Percentiles rank a stretch among this genome's conserved stretches.
phyloP scores from a whole-genome alignment of 1,140 invertebrate species.

The Tachypleus tridentatus region DNA sequence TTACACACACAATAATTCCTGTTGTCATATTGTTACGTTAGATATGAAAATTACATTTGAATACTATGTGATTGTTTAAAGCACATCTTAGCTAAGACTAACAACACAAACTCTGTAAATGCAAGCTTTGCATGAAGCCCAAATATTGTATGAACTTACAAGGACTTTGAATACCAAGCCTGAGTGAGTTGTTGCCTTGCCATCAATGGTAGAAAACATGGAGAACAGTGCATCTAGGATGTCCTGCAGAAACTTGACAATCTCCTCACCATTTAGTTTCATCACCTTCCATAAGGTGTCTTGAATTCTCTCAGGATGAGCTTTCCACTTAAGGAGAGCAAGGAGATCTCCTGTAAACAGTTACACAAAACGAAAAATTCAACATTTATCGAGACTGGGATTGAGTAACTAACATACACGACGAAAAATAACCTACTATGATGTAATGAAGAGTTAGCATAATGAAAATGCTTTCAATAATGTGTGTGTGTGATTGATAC shows the following conservation, averaged over 20 bases:
- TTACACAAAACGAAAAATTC: constrained; percentile 8
- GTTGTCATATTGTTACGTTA: no score
- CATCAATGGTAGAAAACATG: constrained; percentile 87
- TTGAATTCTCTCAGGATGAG: constrained; percentile 68
- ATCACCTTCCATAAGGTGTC: constrained; percentile 69
- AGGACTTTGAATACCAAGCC: constrained; percentile 62
- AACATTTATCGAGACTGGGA: constrained; percentile 4
- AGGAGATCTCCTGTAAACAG: constrained; percentile 61
- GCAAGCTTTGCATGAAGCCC: no score
- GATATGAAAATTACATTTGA: no score
- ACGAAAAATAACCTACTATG: no score
- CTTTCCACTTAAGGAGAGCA: constrained; percentile 79
- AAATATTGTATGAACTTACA: constrained; percentile 30
- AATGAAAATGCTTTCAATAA: no score
- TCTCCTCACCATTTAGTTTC: constrained; percentile 69
- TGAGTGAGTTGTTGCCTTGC: constrained; percentile 60
- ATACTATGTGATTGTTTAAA: no score
- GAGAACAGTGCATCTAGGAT: constrained; percentile 88
- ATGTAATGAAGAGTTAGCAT: no score
- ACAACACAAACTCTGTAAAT: no score
- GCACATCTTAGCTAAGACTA: no score
- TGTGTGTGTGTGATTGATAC: no score
- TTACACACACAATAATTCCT: no score
- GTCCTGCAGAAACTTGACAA: constrained; percentile 94
- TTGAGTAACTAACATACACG: no score